A percentile compares a stretch with the other conserved stretches of the same genome.
Evolutionary conservation across 2,797 vertebrate genomes (phyloP).

Genomic region (Hyperoplus immaculatus): DNA sequence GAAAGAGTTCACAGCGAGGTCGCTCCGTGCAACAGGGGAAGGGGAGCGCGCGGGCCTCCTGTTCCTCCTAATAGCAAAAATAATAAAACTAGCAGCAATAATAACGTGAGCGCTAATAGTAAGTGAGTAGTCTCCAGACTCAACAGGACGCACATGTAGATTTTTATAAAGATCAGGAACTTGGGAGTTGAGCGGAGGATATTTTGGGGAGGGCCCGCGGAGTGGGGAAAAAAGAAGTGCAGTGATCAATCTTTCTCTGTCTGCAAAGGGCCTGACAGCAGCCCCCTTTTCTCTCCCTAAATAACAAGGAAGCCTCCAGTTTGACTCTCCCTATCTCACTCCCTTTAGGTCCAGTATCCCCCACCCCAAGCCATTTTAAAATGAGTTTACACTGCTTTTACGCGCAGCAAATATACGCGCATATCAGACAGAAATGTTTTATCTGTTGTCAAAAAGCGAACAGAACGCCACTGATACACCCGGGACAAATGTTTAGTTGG

Average conservation of each 20-base stretch:
- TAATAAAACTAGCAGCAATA: slow-evolving; percentile 18
- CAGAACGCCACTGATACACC: background rate
- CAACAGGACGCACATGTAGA: slow-evolving; percentile 44
- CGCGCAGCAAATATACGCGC: slow-evolving; percentile 21
- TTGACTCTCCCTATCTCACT: slow-evolving; percentile 7
- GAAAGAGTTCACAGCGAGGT: slow-evolving; percentile 79
- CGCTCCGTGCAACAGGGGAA: slow-evolving; percentile 50
- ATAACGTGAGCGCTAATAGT: background rate
- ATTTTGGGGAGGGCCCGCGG: slow-evolving; percentile 77
- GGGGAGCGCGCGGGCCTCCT: slow-evolving; percentile 15
- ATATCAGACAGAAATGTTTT: background rate
- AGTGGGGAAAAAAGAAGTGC: slow-evolving; percentile 74
- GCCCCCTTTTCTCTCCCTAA: slow-evolving; percentile 76
- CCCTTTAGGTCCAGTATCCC: background rate
- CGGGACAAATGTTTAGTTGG: background rate
- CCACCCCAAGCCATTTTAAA: background rate
- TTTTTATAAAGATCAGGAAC: slow-evolving; percentile 41
- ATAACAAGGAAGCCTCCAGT: slow-evolving; percentile 57
- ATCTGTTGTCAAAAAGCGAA: background rate
- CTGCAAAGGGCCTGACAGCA: slow-evolving; percentile 92
- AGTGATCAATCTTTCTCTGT: slow-evolving; percentile 95
- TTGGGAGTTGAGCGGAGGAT: slow-evolving; percentile 61
- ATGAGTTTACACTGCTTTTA: slow-evolving; percentile 9
- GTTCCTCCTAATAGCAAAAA: slow-evolving; percentile 28
- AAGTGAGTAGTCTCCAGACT: slow-evolving; percentile 24